A percentile compares a stretch with the other conserved stretches of the same genome.
Evolutionary conservation across 2,888 invertebrate genomes (phyloP).

Genomic region (Pardosa pseudoannulata): DNA sequence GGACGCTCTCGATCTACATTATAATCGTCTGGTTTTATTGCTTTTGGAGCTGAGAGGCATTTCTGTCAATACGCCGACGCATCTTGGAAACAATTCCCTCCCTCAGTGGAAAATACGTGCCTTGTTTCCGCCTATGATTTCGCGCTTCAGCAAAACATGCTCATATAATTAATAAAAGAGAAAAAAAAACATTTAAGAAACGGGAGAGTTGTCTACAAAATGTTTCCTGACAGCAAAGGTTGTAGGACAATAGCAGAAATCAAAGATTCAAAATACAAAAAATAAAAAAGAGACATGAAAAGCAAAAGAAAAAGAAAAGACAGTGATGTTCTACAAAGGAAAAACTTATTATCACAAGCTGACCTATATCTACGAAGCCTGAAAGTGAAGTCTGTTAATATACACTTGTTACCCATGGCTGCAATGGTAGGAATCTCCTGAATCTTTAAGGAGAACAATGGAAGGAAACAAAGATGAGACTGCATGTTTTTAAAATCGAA

Average conservation of each 20-base stretch:
- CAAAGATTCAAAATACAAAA: too few relatives aligned
- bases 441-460: conserved; percentile 1
- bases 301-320: background rate
- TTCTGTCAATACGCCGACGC: conserved; percentile 18
- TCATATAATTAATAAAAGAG: background rate
- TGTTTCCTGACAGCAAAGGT: conserved; percentile 14
- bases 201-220: background rate
- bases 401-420: background rate
- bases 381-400: background rate
- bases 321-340: background rate
- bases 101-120: background rate
- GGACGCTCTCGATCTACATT: too few relatives aligned
- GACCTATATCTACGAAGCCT: background rate
- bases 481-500: background rate
- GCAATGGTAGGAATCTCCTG: background rate
- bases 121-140: background rate
- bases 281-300: too few relatives aligned
- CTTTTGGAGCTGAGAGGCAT: background rate
- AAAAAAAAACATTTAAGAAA: background rate
- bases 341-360: background rate
- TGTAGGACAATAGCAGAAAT: background rate
- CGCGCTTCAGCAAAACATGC: background rate
- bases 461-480: background rate
- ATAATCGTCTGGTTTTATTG: too few relatives aligned
- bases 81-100: background rate